These are phyloP conservation scores for Nomada hirtipes DNA, from an alignment of 2,888 invertebrate genomes.

Conservation along the genomic window DNA sequence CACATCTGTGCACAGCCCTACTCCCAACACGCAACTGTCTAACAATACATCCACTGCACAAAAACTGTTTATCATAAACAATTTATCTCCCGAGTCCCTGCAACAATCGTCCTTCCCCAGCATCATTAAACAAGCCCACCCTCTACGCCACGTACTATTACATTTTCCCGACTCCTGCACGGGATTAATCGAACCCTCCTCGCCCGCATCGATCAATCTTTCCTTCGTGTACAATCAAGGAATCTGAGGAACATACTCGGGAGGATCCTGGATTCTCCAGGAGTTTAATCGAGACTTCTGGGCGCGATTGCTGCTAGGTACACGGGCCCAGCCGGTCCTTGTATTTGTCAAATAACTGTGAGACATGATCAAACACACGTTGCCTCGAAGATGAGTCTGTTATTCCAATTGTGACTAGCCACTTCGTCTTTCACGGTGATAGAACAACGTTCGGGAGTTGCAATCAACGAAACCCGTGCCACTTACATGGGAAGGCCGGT, in stretches of 20 bases:
- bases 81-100: conserved; percentile 10
- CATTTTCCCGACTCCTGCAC: neutral
- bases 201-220: neutral
- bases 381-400: conserved; percentile 45
- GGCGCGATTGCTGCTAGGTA: conserved; percentile 10
- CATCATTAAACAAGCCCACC: neutral
- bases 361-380: conserved; percentile 53
- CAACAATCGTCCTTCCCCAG: neutral
- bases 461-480: too few relatives aligned
- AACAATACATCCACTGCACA: neutral
- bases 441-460: neutral
- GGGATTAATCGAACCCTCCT: conserved; percentile 14
- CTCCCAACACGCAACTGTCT: neutral
- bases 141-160: neutral
- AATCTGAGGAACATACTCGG: neutral
- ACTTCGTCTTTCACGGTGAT: conserved; percentile 40
- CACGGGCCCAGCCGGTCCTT: conserved; percentile 41
- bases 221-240: neutral
- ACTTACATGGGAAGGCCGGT: too few relatives aligned
- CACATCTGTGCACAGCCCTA: neutral
- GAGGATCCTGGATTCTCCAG: neutral
- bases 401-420: conserved; percentile 53
- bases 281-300: conserved; percentile 32
- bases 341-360: conserved; percentile 54
- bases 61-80: conserved; percentile 10